Conservation (phyloP, 2,888 invertebrate species). For the Priocnemis perturbator region DNA sequence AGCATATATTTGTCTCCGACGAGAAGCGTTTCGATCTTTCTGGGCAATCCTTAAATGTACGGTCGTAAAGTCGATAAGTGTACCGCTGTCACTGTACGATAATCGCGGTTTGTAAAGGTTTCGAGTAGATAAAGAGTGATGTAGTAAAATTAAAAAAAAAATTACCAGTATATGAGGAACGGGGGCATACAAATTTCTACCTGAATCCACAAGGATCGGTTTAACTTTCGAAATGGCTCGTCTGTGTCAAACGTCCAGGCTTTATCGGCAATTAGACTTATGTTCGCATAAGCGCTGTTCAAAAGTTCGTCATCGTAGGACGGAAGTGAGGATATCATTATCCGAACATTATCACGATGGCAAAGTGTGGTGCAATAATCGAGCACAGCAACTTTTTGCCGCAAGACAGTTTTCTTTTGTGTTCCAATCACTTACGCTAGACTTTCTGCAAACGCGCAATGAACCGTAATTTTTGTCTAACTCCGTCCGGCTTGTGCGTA, state of each 20-base stretch:
- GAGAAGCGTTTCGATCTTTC: too few relatives aligned
- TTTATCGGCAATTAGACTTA: constrained; percentile 67
- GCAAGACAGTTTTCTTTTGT: constrained; percentile 5
- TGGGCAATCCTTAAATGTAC: too few relatives aligned
- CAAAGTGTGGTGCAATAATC: constrained; percentile 27
- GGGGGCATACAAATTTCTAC: constrained; percentile 41
- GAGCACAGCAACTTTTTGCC: constrained; percentile 5
- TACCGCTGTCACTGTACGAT: too few relatives aligned
- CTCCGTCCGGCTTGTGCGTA: too few relatives aligned
- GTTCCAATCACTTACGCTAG: too few relatives aligned
- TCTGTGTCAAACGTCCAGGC: constrained; percentile 65
- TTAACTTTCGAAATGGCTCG: constrained; percentile 66
- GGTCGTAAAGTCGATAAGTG: too few relatives aligned
- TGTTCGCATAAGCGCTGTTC: constrained; percentile 69
- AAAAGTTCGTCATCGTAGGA: constrained; percentile 67
- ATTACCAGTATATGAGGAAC: constrained; percentile 22
- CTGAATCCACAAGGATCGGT: constrained; percentile 68
- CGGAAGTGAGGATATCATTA: constrained; percentile 67
- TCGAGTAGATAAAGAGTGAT: background rate
- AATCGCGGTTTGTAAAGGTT: background rate
- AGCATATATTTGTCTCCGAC: too few relatives aligned
- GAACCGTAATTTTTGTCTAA: too few relatives aligned
- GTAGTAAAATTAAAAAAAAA: background rate
- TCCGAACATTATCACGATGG: constrained; percentile 57
- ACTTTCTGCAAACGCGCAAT: too few relatives aligned